Conservation (phyloP, 1,140 invertebrate species). For the Drosophila subobscura region DNA sequence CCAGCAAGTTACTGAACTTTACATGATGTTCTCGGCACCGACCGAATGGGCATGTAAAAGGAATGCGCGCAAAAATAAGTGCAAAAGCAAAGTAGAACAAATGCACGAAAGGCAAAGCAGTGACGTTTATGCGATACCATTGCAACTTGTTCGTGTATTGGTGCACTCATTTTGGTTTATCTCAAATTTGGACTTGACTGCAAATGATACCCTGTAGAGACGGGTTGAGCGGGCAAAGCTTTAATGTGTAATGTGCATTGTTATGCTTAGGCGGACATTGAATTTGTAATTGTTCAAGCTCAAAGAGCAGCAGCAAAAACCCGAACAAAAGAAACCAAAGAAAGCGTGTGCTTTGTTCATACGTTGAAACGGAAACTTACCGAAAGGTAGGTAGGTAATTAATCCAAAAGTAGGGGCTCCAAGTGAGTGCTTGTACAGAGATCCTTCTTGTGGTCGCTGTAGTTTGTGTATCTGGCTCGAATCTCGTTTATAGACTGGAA, state of each 20-base stretch:
- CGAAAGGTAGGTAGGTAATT: constrained; percentile 23
- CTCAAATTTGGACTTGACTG: too few relatives aligned
- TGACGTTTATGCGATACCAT: constrained; percentile 2
- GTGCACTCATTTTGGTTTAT: too few relatives aligned
- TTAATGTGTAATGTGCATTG: not conserved
- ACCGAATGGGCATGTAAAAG: not conserved
- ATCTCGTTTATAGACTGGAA: constrained; percentile 58
- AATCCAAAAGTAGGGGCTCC: constrained; percentile 30
- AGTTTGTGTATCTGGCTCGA: constrained; percentile 38
- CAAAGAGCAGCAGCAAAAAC: constrained; percentile 1
- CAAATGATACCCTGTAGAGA: too few relatives aligned
- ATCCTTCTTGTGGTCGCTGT: constrained; percentile 14
- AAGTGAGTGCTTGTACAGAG: not conserved
- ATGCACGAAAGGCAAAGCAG: constrained; percentile 9
- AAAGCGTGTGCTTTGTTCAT: too few relatives aligned
- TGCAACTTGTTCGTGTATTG: too few relatives aligned
- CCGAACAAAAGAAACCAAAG: constrained; percentile 2
- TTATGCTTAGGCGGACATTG: constrained; percentile 31
- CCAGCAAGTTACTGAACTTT: constrained; percentile 59
- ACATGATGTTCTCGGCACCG: constrained; percentile 17
- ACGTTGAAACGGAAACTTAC: constrained; percentile 41
- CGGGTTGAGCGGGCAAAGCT: too few relatives aligned
- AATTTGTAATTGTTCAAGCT: constrained; percentile 25
- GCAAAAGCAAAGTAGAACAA: constrained; percentile 29
- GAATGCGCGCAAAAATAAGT: constrained; percentile 26